Conservation (phyloP, 92 coral and sea anemone species). For the Bergia sp. region DNA sequence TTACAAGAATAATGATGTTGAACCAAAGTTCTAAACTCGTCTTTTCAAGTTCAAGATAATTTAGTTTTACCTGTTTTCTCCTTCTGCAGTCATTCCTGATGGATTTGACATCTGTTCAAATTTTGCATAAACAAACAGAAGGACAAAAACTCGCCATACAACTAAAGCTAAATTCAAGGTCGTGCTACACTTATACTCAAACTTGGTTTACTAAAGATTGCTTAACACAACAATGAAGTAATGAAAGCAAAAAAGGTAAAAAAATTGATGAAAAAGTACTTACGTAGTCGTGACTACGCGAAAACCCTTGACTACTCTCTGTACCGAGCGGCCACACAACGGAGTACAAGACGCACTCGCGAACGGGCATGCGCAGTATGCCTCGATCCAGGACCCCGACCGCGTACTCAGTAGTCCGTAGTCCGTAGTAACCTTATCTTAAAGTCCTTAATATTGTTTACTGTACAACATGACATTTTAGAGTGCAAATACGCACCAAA, state of each 20-base stretch:
- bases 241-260: slow-evolving; percentile 21
- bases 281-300: slow-evolving; percentile 24
- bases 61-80: slow-evolving; percentile 10
- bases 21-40: not conserved
- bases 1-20: slow-evolving; percentile 1
- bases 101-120: slow-evolving; percentile 4
- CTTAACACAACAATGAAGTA: slow-evolving; percentile 10
- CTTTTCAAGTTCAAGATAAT: not conserved
- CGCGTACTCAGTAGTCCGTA: slow-evolving; percentile 5
- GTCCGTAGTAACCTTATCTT: not conserved
- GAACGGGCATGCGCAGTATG: slow-evolving; percentile 29
- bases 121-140: too few relatives aligned
- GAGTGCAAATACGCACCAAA: too few relatives aligned
- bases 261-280: slow-evolving; percentile 28
- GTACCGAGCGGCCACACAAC: slow-evolving; percentile 34
- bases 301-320: slow-evolving; percentile 29
- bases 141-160: slow-evolving; percentile 8
- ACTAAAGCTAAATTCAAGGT: slow-evolving; percentile 25
- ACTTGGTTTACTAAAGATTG: slow-evolving; percentile 5
- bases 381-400: slow-evolving; percentile 32
- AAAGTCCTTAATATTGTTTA: not conserved
- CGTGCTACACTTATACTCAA: slow-evolving; percentile 27
- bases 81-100: slow-evolving; percentile 25
- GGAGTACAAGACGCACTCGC: slow-evolving; percentile 26
- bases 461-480: too few relatives aligned